Percentiles rank a stretch among this genome's conserved stretches.
Conservation (phyloP, 2,113 vertebrate genomes). For the Hymenochirus boettgeri region DNA sequence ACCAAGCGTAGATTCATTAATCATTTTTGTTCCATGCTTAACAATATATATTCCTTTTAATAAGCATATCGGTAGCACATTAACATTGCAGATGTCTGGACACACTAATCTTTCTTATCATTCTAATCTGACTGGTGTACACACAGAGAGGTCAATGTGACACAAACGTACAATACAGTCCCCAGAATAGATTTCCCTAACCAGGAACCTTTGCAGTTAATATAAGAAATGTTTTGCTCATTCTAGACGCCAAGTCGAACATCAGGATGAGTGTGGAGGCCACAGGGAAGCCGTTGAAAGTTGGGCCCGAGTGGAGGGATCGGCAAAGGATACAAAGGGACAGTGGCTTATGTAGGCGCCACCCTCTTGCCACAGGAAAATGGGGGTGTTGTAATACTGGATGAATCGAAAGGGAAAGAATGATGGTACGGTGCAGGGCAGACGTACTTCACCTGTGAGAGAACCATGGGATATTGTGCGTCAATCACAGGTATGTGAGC, state of each 20-base stretch:
- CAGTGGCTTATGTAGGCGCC: conserved; percentile 88
- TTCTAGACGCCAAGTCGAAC: conserved; percentile 70
- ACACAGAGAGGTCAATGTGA: no score
- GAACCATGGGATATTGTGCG: conserved; percentile 91
- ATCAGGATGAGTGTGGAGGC: conserved; percentile 86
- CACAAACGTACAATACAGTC: no score
- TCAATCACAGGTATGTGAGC: conserved; percentile 96
- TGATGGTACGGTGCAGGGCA: conserved; percentile 91
- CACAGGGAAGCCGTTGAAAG: conserved; percentile 72
- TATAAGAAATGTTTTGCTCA: no score
- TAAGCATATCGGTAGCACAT: no score
- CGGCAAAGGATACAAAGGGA: conserved; percentile 89
- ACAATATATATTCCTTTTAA: no score
- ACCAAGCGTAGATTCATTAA: no score
- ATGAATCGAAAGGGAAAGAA: conserved; percentile 95
- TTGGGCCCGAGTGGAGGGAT: conserved; percentile 91
- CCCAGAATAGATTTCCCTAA: no score
- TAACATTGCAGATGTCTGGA: no score
- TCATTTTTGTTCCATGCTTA: no score
- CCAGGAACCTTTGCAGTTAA: no score
- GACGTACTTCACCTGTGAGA: conserved; percentile 91
- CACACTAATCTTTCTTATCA: no score
- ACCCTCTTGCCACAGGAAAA: conserved; percentile 93
- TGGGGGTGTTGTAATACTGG: conserved; percentile 94
- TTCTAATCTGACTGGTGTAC: no score